A percentile compares a stretch with the other conserved stretches of the same genome.
These are phyloP conservation scores for Sarcophaga variegata DNA, from an alignment of 2,888 invertebrate species.

Conservation along the genomic window DNA sequence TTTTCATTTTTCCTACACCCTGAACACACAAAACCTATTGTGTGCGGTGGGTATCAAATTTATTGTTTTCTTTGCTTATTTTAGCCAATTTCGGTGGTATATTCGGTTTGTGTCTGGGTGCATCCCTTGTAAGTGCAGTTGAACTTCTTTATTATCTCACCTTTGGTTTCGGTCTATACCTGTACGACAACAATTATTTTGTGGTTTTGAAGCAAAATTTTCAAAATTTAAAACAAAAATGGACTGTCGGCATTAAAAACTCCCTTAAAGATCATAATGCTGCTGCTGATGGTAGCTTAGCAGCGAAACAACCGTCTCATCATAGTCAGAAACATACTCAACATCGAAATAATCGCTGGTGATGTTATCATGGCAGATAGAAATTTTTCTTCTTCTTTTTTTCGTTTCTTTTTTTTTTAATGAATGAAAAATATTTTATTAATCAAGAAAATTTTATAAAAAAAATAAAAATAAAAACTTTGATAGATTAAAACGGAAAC, in stretches of 20 bases:
- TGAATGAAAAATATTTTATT: not conserved
- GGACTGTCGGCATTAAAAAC: conserved; percentile 36
- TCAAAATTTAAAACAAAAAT: conserved; percentile 33
- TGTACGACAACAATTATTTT: conserved; percentile 75
- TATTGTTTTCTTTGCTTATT: conserved; percentile 49
- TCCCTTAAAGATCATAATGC: conserved; percentile 46
- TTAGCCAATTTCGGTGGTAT: conserved; percentile 82
- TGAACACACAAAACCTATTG: not conserved
- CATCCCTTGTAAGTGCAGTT: conserved; percentile 81
- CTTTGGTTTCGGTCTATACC: conserved; percentile 76
- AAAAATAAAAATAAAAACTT: conserved; percentile 23
- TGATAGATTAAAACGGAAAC: conserved; percentile 23
- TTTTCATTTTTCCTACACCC: not conserved
- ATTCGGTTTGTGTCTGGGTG: conserved; percentile 82
- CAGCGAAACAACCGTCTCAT: conserved; percentile 3
- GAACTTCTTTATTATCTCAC: conserved; percentile 82
- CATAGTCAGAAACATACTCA: conserved; percentile 21
- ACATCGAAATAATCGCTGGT: conserved; percentile 49
- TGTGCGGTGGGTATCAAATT: not conserved
- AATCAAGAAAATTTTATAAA: conserved; percentile 1
- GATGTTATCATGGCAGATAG: not conserved
- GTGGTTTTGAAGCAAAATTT: conserved; percentile 61
- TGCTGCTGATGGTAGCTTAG: not conserved
- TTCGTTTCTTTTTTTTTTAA: too few relatives aligned
- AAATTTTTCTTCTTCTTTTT: too few relatives aligned